Conservation (phyloP, 2,888 invertebrate species). For the Agrilus biguttatus region DNA sequence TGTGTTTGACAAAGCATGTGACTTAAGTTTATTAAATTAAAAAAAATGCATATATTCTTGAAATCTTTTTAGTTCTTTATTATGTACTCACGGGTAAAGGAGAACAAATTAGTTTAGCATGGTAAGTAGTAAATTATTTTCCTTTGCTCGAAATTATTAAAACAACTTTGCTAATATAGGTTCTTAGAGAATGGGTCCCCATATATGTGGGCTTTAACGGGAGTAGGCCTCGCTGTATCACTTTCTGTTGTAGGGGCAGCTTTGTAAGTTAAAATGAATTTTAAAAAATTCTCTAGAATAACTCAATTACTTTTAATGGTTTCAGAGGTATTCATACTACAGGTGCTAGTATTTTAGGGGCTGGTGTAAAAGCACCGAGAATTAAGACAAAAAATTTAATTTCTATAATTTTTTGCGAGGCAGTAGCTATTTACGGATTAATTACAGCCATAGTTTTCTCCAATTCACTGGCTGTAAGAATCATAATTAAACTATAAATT, state of each 20-base stretch:
- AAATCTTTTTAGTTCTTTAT: slow-evolving; percentile 39
- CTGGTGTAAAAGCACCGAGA: slow-evolving; percentile 94
- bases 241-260: slow-evolving; percentile 96
- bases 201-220: slow-evolving; percentile 89
- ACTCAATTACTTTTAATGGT: slow-evolving; percentile 6
- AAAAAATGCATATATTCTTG: background rate
- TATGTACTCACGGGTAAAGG: slow-evolving; percentile 77
- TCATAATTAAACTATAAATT: background rate
- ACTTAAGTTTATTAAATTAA: slow-evolving; percentile 7
- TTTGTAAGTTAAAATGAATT: slow-evolving; percentile 39
- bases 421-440: slow-evolving; percentile 97
- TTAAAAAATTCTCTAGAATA: too few species aligned
- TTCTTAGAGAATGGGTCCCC: slow-evolving; percentile 82
- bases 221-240: slow-evolving; percentile 83
- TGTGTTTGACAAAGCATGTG: slow-evolving; percentile 15
- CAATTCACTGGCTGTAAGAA: slow-evolving; percentile 51
- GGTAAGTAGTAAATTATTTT: slow-evolving; percentile 35
- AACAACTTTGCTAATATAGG: slow-evolving; percentile 30
- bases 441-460: slow-evolving; percentile 96
- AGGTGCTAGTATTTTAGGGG: slow-evolving; percentile 90
- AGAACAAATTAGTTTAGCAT: slow-evolving; percentile 74
- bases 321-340: slow-evolving; percentile 88
- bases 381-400: slow-evolving; percentile 99
- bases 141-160: background rate
- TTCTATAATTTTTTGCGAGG: slow-evolving; percentile 99